Evolutionary conservation across 2,113 vertebrate genomes (phyloP).

Genomic region (Malurus alboscapulatus): DNA sequence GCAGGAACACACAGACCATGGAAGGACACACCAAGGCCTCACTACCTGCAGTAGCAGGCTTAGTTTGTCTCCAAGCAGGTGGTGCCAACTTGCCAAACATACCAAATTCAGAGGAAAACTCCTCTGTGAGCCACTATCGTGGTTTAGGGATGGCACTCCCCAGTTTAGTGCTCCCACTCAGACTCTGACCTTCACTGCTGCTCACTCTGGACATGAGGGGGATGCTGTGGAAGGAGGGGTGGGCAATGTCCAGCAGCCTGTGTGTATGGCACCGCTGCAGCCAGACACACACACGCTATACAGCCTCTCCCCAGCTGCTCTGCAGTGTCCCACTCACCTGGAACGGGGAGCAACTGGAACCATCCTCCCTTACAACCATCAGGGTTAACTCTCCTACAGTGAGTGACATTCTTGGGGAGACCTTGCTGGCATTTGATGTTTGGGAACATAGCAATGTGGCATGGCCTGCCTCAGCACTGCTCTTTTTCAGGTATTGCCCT

Average conservation of each 20-base stretch:
- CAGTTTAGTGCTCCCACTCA: neutral
- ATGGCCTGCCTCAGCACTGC: neutral
- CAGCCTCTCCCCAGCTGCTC: neutral
- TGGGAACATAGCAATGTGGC: neutral
- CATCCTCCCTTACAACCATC: neutral
- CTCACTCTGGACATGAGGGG: neutral
- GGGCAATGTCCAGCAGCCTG: neutral
- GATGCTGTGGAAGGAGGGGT: neutral
- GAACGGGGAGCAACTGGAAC: neutral
- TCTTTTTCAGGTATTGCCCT: neutral
- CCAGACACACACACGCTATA: neutral
- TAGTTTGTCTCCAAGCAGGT: neutral
- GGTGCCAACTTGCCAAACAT: neutral
- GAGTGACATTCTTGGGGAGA: accelerated
- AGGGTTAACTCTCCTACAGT: neutral
- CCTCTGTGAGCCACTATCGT: neutral
- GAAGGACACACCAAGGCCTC: neutral
- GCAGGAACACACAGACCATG: neutral
- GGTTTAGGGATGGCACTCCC: neutral
- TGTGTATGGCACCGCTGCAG: accelerated
- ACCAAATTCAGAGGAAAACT: neutral
- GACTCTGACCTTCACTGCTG: no score
- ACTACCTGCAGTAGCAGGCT: accelerated
- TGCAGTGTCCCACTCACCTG: neutral
- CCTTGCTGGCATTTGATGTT: neutral